Base-by-base conservation (phyloP, 2,113 vertebrate species). In the Ovis canadensis region DNA sequence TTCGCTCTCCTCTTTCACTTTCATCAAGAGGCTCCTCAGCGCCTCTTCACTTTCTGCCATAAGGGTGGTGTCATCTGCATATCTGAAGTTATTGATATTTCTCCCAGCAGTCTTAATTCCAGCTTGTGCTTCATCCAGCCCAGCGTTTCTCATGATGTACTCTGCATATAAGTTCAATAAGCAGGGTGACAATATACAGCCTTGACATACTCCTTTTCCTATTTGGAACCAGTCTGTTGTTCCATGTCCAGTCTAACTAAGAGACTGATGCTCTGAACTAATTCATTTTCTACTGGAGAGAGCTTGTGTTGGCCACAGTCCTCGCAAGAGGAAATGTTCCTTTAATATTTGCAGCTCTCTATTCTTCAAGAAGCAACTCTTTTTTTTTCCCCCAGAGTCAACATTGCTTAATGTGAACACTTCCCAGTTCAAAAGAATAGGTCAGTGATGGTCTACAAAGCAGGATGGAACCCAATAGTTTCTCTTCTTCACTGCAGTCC, bases 251-350 rank as follows among this genome's bases (percentile, higher is more conserved):
- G 45, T 90, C 57, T 88, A 95, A 95, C 97, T 97, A 97, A 62
- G 89, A 96, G 67, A 93, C 11, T 64, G 80, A 78, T 52, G 40
- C 25, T 84, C 88, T 90, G 64, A 81, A 77, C 50, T 92, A 96
- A 88, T 74, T 96, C 81, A 85, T 59, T 77, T 97, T 77, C 64
- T 91, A 86, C 57, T 43, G 77, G 89, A 94, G 48, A 43, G 90
- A 96, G 55, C 43, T 36, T 36, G 50, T 59, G 27, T 74, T 86
- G 91, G 89, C 43, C 91, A 97, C 48, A 92, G 82, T 90, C 67
- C 78, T 78, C 67, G 3, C 7, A 14, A 96, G 17, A 95, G 31
- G 82, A 97, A 96, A 84, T 1, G 0, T 95, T 84, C 81, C 90
- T 87, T 94, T 84, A 88, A 64, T 95, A 87, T 95, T 74, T 77